Conservation (phyloP, 2,888 invertebrate genomes). For the Pachliopta kotzebuea region DNA sequence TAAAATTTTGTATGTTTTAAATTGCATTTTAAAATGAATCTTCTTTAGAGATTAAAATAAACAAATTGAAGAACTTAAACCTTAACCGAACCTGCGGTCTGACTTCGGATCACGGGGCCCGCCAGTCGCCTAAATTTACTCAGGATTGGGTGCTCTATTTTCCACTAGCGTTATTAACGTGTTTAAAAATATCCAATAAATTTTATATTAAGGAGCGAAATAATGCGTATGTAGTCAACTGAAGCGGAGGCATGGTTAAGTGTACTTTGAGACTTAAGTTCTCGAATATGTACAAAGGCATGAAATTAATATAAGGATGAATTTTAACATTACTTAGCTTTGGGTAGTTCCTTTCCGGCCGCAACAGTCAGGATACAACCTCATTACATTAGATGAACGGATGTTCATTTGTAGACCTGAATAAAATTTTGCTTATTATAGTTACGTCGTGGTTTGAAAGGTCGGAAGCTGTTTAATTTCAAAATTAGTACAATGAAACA, state of each 20-base stretch:
- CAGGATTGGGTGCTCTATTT: constrained; percentile 6
- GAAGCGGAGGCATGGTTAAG: neutral
- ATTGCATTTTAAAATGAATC: neutral
- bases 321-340: constrained; percentile 42
- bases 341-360: constrained; percentile 66
- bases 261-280: neutral
- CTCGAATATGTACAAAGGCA: constrained; percentile 49
- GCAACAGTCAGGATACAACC: constrained; percentile 39
- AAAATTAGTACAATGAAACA: neutral
- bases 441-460: neutral
- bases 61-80: constrained; percentile 9
- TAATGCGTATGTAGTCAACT: neutral
- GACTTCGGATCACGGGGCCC: constrained; percentile 3
- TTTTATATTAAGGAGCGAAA: neutral
- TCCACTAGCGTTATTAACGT: too few species aligned
- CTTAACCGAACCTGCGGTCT: constrained; percentile 8
- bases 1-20: too few species aligned
- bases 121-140: constrained; percentile 6
- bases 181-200: too few species aligned
- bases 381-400: constrained; percentile 27
- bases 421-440: constrained; percentile 26
- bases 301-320: constrained; percentile 47
- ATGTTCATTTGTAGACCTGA: constrained; percentile 23
- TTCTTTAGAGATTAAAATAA: neutral
- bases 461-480: neutral